Base-by-base conservation (phyloP, 1,140 invertebrate genomes). In the Phocides pigmalion region DNA sequence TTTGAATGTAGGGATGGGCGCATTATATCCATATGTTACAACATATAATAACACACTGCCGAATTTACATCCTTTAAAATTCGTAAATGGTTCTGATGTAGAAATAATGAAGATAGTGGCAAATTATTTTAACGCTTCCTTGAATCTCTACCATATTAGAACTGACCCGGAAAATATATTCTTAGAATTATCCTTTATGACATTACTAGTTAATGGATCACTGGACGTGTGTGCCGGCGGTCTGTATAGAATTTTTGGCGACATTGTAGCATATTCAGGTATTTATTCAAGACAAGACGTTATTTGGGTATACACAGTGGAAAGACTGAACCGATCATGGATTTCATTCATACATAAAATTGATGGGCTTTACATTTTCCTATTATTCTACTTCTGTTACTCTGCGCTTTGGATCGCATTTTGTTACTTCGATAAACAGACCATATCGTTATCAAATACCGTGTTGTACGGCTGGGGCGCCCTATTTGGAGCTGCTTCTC, bases 211-310 rank as follows among this genome's bases (percentile, higher is more conserved):
- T 1, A 84, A 88, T 35, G 82, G 76, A 3, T 80, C 68, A 11
- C 54, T 90, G n/a, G 88, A 90, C 16, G 64, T 72, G 0, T 79
- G 72, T 54, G 83, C 78, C 15, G 88, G 88, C 3, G 88, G 88
- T 1, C 66, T 86, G 0, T 90, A 87, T 20, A 79, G 80, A 53
- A 70, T 83, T 4, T 87, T 86, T 42, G 79, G 76, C 0, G 69
- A 87, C 22, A 6, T 68, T 0, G 81, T 87, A 2, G 68, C 68
- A 5, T 90, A 89, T 44, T 84, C 84, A 3, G 86, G 86, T 2
- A 64, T 84, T 15, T 90, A 90, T 44, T 66, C 75, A 1, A 63
- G 66, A 22, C 82, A 89, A 64, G 62, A 58, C 2, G 58, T 86
- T 12, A 42, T 82, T 49, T 90, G 88, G 88, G 66, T 79, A 1